Evolutionary conservation across 2,113 vertebrate genomes (phyloP), one percentile per base, ranked within the genome.

Genomic region (Clarias macrocephalus): DNA sequence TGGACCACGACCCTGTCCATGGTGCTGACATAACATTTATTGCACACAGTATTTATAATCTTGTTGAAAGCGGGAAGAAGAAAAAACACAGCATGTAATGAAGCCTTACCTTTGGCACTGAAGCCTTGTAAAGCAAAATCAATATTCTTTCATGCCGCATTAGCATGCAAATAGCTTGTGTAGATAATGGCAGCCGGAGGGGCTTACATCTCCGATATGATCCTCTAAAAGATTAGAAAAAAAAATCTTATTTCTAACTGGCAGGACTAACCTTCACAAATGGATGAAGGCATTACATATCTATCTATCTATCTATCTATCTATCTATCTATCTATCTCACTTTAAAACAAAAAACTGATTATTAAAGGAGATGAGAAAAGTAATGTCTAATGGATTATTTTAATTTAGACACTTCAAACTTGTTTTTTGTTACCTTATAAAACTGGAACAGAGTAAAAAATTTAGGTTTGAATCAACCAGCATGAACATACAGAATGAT

Each of bases 21-120:
- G 72, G 84, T 85, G 23, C 84, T 63, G 72, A 85, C 76, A 85
- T 54, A 37, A 5, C 6, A 18, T 42, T 65, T 66, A 7, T 6
- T 30, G 80, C 11, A 33, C 18, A 4, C 18, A 2, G 18, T 7
- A 56, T 28, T 75, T 25, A 83, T 62, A 16, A 42, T 23, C 28
- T 33, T 7, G 16, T 13, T 28, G n/a, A 28, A 12, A 13, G n/a
- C 25, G 60, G 60, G 60, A 21, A 15, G 23, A 9, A 25, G 12
- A 52, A 5, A 30, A 80, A 79, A 79, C 5, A 5, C 76, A 15
- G 23, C 33, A 42, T 82, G 80, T 82, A 13, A 42, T 48, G 42
- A 3, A 82, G 52, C 25, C 75, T n/a, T 21, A 52, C 42, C 42
- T 75, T 65, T n/a, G 15, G 23, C n/a, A 1, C 62, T 52, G 16